Conservation (phyloP, 2,113 vertebrate genomes). For the Telmatochromis brichardi region DNA sequence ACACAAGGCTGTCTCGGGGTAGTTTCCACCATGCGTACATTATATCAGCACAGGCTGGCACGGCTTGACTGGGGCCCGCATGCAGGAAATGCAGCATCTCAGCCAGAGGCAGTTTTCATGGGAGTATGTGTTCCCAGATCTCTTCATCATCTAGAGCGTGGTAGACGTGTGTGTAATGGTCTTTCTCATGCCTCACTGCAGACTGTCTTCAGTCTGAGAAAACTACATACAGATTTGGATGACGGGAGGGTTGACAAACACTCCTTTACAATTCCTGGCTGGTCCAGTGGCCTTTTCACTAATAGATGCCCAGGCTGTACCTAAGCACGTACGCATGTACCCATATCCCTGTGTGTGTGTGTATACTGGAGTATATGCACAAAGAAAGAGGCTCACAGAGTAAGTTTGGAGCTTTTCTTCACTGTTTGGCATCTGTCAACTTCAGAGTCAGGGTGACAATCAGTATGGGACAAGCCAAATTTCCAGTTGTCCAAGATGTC, state of each 20-base stretch:
- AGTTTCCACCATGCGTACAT: background rate
- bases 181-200: conserved; percentile 47
- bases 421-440: conserved; percentile 43
- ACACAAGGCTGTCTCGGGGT: background rate
- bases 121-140: conserved; percentile 46
- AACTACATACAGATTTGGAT: conserved; percentile 49
- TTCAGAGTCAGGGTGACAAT: conserved; percentile 32
- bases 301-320: background rate
- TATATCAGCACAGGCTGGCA: background rate
- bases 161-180: conserved; percentile 56
- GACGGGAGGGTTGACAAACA: conserved; percentile 8
- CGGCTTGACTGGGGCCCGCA: background rate
- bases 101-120: conserved; percentile 46
- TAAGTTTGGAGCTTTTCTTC: conserved; percentile 32
- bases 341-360: background rate
- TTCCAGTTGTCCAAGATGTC: conserved; percentile 30
- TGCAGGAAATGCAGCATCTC: background rate
- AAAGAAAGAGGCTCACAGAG: background rate
- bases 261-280: conserved; percentile 20
- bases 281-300: conserved; percentile 46
- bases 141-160: conserved; percentile 59
- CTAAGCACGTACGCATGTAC: background rate
- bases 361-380: background rate
- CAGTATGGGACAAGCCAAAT: conserved; percentile 44
- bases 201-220: conserved; percentile 35